Percentiles rank a stretch among this genome's conserved stretches.
Evolutionary conservation across 1,140 invertebrate species (phyloP).

Genomic region (Drosophila biarmipes): DNA sequence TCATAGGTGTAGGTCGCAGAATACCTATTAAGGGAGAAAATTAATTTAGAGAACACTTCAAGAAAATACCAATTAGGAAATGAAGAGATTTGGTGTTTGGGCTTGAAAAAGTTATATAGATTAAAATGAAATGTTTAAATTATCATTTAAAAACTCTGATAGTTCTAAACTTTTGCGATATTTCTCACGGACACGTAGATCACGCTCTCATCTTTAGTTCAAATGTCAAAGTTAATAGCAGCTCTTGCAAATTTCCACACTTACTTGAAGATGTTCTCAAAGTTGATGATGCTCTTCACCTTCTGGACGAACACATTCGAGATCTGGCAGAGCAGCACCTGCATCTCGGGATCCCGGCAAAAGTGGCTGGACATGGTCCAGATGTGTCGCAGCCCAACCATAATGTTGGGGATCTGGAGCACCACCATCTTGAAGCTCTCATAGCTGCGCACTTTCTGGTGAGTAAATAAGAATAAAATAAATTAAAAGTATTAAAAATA

Average conservation of each 20-base stretch:
- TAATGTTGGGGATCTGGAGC: conserved; percentile 90
- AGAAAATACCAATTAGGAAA: too few relatives aligned
- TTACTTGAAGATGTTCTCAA: conserved; percentile 90
- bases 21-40: conserved; percentile 81
- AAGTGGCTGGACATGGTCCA: conserved; percentile 92
- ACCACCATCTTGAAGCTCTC: conserved; percentile 89
- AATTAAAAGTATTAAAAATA: background rate
- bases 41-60: background rate
- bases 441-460: conserved; percentile 89
- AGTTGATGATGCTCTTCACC: conserved; percentile 89
- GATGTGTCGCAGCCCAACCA: conserved; percentile 93
- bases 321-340: conserved; percentile 91
- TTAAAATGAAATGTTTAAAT: too few relatives aligned
- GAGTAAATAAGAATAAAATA: background rate
- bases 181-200: background rate
- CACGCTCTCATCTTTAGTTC: background rate
- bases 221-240: background rate
- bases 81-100: too few relatives aligned
- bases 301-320: conserved; percentile 92
- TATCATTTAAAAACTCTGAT: too few relatives aligned
- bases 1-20: conserved; percentile 85
- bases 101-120: too few relatives aligned
- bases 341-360: conserved; percentile 90
- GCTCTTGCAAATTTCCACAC: conserved; percentile 14
- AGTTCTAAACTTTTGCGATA: background rate